Evolutionary conservation across 2,113 vertebrate genomes (phyloP).

Genomic region (Aptenodytes forsteri): DNA sequence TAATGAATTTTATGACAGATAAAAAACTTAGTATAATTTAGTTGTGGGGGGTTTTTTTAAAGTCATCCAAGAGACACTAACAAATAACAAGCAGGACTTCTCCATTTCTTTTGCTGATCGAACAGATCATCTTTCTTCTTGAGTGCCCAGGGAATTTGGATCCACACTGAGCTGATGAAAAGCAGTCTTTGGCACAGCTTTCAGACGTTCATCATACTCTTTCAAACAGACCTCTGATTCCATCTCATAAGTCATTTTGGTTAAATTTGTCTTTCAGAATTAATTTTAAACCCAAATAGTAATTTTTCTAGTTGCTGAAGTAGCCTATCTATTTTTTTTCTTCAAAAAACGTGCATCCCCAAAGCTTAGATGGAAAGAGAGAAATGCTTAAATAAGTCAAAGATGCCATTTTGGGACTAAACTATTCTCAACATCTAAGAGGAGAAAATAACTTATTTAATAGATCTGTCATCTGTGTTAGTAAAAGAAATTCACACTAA

Average conservation of each 20-base stretch:
- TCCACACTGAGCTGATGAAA: background rate
- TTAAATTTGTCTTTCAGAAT: slow-evolving; percentile 1
- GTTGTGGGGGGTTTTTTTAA: background rate
- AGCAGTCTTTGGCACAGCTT: background rate
- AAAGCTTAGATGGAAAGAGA: background rate
- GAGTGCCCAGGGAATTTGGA: background rate
- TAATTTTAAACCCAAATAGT: background rate
- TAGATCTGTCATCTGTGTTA: background rate
- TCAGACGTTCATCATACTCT: background rate
- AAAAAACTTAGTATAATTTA: background rate
- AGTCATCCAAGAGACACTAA: background rate
- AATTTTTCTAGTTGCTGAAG: background rate
- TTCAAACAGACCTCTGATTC: background rate
- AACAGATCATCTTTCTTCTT: background rate
- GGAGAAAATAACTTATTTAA: background rate
- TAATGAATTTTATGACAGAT: background rate
- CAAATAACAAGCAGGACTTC: background rate
- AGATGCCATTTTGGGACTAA: background rate
- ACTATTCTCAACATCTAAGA: background rate
- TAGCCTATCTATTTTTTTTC: background rate
- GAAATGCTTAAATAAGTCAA: background rate
- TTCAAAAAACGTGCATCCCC: background rate
- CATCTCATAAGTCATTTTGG: background rate
- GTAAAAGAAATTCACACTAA: background rate
- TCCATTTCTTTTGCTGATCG: background rate